A percentile compares a stretch with the other conserved stretches of the same genome.
These are phyloP conservation scores for Rhynchotus rufescens DNA, from an alignment of 2,797 vertebrate species.

Conservation along the genomic window DNA sequence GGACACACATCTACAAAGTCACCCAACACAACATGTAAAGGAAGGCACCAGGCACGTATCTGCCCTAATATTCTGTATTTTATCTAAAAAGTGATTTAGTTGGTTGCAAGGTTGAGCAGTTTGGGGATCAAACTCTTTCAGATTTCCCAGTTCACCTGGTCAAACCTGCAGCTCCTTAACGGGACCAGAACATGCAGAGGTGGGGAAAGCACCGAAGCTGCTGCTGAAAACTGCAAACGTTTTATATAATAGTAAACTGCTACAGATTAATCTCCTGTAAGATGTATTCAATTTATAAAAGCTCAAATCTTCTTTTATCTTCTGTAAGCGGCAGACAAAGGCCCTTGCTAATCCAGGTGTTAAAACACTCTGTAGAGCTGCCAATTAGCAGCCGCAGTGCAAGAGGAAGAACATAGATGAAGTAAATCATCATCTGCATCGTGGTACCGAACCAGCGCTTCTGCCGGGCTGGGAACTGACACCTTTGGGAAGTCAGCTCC, in stretches of 20 bases:
- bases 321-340: conserved; percentile 10
- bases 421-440: not conserved
- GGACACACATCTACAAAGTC: not conserved
- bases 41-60: fast-evolving
- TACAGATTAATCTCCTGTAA: not conserved
- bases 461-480: not conserved
- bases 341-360: conserved; percentile 35
- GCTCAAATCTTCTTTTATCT: conserved; percentile 32
- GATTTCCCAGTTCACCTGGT: not conserved
- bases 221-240: not conserved
- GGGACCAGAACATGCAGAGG: not conserved
- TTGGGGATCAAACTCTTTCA: not conserved
- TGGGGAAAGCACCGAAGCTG: conserved; percentile 4
- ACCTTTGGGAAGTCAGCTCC: conserved; percentile 11
- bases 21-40: not conserved
- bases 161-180: not conserved
- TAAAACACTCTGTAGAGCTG: not conserved
- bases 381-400: not conserved
- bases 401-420: not conserved
- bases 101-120: not conserved
- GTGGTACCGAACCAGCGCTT: conserved; percentile 1
- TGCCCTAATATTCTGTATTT: fast-evolving
- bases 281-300: conserved; percentile 21
- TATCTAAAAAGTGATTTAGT: not conserved
- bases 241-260: not conserved